Evolutionary conservation across 92 coral and sea anemone genomes (phyloP).

Genomic region (Bergia puertoricense): DNA sequence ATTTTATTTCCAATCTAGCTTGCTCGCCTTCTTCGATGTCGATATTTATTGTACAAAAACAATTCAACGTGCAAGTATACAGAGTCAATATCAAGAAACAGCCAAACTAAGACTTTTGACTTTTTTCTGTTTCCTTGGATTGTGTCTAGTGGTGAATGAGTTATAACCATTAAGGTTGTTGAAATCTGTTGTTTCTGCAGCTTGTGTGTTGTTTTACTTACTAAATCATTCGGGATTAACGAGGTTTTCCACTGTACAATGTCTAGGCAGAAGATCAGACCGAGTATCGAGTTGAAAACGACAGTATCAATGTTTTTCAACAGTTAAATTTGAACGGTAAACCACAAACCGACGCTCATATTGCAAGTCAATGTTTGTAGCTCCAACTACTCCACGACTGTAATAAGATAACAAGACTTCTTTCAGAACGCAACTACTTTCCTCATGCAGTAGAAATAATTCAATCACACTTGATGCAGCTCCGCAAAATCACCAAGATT

Average conservation of each 20-base stretch:
- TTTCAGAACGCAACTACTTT: not conserved
- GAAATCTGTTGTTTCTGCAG: not conserved
- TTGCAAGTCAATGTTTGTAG: not conserved
- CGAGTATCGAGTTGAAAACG: not conserved
- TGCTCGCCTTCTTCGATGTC: too few relatives aligned
- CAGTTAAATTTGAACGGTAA: not conserved
- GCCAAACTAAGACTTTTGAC: not conserved
- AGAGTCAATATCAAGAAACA: not conserved
- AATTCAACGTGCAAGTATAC: not conserved
- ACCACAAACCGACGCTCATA: not conserved
- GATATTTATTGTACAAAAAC: too few relatives aligned
- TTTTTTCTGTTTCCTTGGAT: not conserved
- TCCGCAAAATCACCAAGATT: not conserved
- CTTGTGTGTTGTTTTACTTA: not conserved
- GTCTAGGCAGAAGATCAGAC: constrained; percentile 9
- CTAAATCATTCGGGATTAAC: not conserved
- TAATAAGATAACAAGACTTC: not conserved
- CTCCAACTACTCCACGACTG: not conserved
- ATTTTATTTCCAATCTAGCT: not conserved
- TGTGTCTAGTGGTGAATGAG: not conserved
- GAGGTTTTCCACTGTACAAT: not conserved
- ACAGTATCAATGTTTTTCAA: not conserved
- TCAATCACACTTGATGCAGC: not conserved
- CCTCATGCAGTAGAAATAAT: not conserved
- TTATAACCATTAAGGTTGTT: not conserved